A percentile compares a stretch with the other conserved stretches of the same genome.
phyloP scores from a whole-genome alignment of 2,113 vertebrate genomes.

The Loxodonta africana region DNA sequence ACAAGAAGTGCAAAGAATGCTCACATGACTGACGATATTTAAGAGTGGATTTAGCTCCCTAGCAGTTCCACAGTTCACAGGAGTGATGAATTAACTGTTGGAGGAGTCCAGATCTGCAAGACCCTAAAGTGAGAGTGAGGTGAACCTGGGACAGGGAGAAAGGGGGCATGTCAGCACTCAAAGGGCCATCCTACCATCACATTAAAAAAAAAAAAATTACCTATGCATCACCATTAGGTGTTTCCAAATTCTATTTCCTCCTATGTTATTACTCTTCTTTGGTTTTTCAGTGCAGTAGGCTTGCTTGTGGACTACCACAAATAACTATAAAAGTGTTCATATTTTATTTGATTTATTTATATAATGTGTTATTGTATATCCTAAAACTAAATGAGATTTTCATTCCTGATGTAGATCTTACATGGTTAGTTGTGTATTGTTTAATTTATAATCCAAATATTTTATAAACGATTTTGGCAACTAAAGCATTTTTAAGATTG shows the following conservation, averaged over 20 bases:
- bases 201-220: not conserved
- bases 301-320: not conserved
- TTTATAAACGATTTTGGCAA: conserved; percentile 5
- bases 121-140: rapidly evolving
- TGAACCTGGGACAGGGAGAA: not conserved
- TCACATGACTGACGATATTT: rapidly evolving
- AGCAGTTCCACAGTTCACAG: not conserved
- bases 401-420: not conserved
- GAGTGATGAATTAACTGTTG: not conserved
- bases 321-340: not conserved
- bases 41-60: rapidly evolving
- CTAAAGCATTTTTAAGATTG: not conserved
- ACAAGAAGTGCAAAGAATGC: not conserved
- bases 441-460: conserved; percentile 9
- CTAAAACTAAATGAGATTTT: conserved; percentile 13
- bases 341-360: not conserved
- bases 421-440: not conserved
- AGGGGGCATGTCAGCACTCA: no score
- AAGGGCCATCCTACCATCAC: not conserved
- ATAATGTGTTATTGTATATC: not conserved
- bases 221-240: not conserved
- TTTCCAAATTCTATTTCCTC: not conserved
- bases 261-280: not conserved
- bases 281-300: not conserved
- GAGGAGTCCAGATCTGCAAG: not conserved